Conservation (phyloP, 2,888 invertebrate genomes). For the Chrysolina americana region DNA sequence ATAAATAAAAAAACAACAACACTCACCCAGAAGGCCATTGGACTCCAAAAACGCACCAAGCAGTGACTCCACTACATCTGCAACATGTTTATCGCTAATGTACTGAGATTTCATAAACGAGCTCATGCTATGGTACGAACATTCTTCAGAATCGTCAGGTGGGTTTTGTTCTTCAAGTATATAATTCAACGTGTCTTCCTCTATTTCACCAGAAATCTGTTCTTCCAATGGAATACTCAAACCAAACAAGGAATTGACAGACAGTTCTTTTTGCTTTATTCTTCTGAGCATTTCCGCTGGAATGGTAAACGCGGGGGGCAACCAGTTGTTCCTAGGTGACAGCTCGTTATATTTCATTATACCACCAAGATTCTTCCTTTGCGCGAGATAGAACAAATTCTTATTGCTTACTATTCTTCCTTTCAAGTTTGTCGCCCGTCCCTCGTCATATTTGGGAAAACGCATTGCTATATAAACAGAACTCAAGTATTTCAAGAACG, state of each 20-base stretch:
- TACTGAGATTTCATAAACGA: slow-evolving; percentile 70
- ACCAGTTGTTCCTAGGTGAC: slow-evolving; percentile 80
- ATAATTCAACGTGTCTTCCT: slow-evolving; percentile 55
- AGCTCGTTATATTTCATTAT: slow-evolving; percentile 78
- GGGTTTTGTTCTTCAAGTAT: slow-evolving; percentile 40
- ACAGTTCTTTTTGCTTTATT: slow-evolving; percentile 68
- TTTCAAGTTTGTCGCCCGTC: slow-evolving; percentile 83
- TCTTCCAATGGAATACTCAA: slow-evolving; percentile 69
- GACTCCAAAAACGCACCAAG: slow-evolving; percentile 82
- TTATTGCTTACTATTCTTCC: slow-evolving; percentile 84
- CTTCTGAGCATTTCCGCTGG: slow-evolving; percentile 70
- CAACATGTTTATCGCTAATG: slow-evolving; percentile 78
- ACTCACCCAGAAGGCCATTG: slow-evolving; percentile 67
- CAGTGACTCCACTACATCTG: slow-evolving; percentile 90
- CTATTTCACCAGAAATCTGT: slow-evolving; percentile 62
- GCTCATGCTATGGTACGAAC: slow-evolving; percentile 62
- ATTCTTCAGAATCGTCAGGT: slow-evolving; percentile 59
- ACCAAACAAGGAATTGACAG: slow-evolving; percentile 69
- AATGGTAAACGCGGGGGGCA: slow-evolving; percentile 83
- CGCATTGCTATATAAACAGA: slow-evolving; percentile 81
- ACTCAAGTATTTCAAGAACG: slow-evolving; percentile 86
- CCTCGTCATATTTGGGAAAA: slow-evolving; percentile 82
- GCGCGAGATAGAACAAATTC: slow-evolving; percentile 85
- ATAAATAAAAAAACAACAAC: neutral
- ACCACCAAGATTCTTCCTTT: slow-evolving; percentile 72